phyloP scores from a whole-genome alignment of 2,797 vertebrate genomes.

The Protosalanx chinensis region DNA sequence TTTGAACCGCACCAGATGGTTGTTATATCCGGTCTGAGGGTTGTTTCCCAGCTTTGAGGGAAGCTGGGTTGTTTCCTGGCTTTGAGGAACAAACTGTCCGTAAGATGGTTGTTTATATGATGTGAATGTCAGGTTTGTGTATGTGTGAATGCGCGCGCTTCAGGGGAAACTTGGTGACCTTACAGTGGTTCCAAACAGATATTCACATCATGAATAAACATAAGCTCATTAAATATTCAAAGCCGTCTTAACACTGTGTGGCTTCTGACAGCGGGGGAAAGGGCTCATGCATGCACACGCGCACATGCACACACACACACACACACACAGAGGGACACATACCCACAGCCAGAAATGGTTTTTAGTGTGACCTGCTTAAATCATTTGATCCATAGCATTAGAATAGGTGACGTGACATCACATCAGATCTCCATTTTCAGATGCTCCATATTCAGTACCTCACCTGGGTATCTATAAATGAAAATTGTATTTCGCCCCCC shows the following conservation, averaged over 20 bases:
- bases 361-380: constrained; percentile 10
- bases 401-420: not conserved
- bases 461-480: not conserved
- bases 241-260: constrained; percentile 65
- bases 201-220: constrained; percentile 71
- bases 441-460: not conserved
- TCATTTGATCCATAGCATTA: not conserved
- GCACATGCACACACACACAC: not conserved
- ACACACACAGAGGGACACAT: constrained; percentile 16
- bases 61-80: not conserved
- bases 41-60: not conserved
- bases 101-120: not conserved
- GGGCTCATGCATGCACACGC: constrained; percentile 36
- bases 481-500: not conserved
- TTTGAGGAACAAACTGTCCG: not conserved
- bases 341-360: constrained; percentile 11
- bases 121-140: not conserved
- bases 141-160: not conserved
- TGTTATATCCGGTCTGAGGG: too few species aligned
- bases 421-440: not conserved
- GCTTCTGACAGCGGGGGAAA: constrained; percentile 70
- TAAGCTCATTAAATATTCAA: constrained; percentile 76
- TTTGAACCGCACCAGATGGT: not conserved
- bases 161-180: constrained; percentile 22
- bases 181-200: constrained; percentile 45